Conservation (phyloP, 2,113 vertebrate species). For the Crotophaga sulcirostris region DNA sequence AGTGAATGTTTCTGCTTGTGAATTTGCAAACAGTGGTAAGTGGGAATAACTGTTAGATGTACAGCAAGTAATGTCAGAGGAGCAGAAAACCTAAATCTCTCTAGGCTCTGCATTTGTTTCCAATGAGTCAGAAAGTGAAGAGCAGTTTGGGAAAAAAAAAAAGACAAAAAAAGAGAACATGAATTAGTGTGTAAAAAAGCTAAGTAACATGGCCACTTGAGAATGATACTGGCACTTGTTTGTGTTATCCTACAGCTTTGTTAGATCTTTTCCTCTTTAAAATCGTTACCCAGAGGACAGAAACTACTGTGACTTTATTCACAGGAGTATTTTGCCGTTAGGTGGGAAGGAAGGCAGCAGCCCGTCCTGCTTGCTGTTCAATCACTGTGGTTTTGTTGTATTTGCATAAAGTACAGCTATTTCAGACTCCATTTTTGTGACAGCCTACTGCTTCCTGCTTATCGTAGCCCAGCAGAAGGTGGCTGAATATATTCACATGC, state of each 20-base stretch:
- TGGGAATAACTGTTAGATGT: conserved; percentile 1
- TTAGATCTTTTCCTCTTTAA: not conserved
- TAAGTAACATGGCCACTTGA: not conserved
- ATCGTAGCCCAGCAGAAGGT: conserved; percentile 60
- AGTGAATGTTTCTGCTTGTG: not conserved
- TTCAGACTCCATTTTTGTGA: conserved; percentile 45
- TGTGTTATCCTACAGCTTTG: conserved; percentile 3
- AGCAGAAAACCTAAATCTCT: conserved; percentile 14
- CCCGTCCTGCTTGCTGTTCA: not conserved
- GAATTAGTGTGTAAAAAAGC: conserved; percentile 12
- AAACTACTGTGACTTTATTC: not conserved
- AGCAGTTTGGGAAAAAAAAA: not conserved
- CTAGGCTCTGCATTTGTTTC: conserved; percentile 12
- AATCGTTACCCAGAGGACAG: not conserved
- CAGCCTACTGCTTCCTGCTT: conserved; percentile 63
- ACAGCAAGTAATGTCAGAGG: not conserved
- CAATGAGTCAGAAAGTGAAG: conserved; percentile 39
- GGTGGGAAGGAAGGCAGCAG: conserved; percentile 11
- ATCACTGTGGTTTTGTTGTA: not conserved
- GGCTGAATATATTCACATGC: conserved; percentile 36
- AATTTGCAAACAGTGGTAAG: not conserved
- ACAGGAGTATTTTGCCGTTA: not conserved
- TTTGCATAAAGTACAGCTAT: conserved; percentile 60
- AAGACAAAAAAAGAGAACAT: not conserved
- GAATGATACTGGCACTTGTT: not conserved